phyloP scores from a whole-genome alignment of 2,113 vertebrate species.

The Plestiodon gilberti region DNA sequence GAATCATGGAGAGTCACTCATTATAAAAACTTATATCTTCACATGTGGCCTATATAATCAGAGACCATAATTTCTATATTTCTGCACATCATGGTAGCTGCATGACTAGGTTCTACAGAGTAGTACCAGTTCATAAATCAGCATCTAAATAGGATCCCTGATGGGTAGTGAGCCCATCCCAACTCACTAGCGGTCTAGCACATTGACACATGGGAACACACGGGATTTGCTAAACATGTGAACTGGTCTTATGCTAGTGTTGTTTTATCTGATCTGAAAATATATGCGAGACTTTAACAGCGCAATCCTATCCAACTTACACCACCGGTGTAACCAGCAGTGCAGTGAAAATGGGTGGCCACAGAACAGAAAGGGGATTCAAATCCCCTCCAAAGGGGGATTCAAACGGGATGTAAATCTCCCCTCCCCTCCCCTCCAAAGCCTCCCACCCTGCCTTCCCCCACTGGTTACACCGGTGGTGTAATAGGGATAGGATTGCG shows the following conservation, averaged over 20 bases:
- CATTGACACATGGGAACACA: neutral
- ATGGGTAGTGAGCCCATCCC: neutral
- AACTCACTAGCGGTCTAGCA: no score
- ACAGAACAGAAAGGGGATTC: no score
- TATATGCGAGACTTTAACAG: no score
- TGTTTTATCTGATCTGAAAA: neutral
- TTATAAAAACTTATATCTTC: neutral
- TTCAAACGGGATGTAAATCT: no score
- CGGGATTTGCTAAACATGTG: neutral
- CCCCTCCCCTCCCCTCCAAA: no score
- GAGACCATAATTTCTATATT: neutral
- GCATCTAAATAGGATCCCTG: no score
- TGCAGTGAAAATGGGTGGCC: no score
- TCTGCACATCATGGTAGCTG: neutral
- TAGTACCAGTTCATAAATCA: neutral
- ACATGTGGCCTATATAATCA: neutral
- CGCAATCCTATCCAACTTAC: no score
- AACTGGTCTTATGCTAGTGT: neutral
- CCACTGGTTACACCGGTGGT: no score
- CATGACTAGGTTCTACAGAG: neutral
- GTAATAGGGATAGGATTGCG: neutral
- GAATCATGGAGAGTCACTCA: neutral
- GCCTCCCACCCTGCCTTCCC: no score
- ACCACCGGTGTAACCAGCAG: no score
- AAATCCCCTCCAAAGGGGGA: no score